Base-by-base conservation (phyloP, 2,888 invertebrate species). In the Syrphus vitripennis region DNA sequence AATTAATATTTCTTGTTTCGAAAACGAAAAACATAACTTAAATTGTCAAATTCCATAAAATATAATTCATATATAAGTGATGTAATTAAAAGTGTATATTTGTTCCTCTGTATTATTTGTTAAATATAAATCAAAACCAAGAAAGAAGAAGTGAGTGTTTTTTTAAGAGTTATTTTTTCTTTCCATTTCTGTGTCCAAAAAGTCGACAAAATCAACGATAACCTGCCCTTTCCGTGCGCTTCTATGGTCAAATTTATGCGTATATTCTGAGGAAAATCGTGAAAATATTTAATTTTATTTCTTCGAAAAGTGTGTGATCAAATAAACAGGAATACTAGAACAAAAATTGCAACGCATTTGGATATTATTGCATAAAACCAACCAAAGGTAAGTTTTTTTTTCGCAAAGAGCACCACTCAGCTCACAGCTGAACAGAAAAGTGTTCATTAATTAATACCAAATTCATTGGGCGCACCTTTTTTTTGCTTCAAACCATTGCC, bases 381-480 rank as follows among this genome's bases (percentile, higher is more conserved):
- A 26, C 42, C 26, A 14, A 86, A 86, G 82, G 86, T 86, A 55
- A 86, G 86, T 82, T 57, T 31, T 78, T 31, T 78, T 86, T 86
- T 86, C 37, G 82, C 82, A 82, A 59, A 82, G 48, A 69, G 48
- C 45, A 71, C 34, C 45, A 24, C 31, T 31, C 42, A 63, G 26
- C 63, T 42, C 37, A 50, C 50, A 69, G 42, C 42, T 31, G 42
- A 65, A 31, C 34, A 59, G 40, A 21, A 65, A 55, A 42, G 72
- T 69, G 76, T 80, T 80, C 71, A 84, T 80, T 83, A 79, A 74
- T 83, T 69, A 79, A 59, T 76, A 57, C 42, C 72, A 31, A 45
- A 77, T 67, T 76, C 72, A 63, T 61, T 82, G 82, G 70, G 86
- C 86, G 86, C 86, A 86, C 86, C 86, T 86, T 82, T 81, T 86